Evolutionary conservation across 2,113 vertebrate genomes (phyloP).

Genomic region (Edolisoma coerulescens): DNA sequence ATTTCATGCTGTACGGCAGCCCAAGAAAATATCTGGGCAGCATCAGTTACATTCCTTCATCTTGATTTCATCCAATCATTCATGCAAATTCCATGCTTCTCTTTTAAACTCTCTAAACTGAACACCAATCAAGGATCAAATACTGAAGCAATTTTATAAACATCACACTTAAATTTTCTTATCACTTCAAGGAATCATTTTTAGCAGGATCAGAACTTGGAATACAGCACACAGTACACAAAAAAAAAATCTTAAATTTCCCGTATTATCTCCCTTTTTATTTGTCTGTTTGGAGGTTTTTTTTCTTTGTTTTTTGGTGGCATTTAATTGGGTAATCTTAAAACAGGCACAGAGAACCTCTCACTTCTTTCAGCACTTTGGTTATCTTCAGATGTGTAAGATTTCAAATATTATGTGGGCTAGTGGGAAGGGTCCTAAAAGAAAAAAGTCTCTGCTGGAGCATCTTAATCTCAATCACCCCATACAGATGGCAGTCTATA

Average conservation of each 20-base stretch:
- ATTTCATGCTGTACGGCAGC: neutral
- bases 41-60: neutral
- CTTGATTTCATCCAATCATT: neutral
- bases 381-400: neutral
- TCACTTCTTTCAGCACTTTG: neutral
- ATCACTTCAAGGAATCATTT: neutral
- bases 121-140: neutral
- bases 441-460: neutral
- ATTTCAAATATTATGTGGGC: neutral
- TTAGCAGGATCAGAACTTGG: neutral
- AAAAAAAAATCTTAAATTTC: neutral
- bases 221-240: neutral
- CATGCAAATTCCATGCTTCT: neutral
- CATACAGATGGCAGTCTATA: neutral
- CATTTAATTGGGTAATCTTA: neutral
- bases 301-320: neutral
- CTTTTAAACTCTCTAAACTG: neutral
- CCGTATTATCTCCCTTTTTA: neutral
- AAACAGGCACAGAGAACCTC: neutral
- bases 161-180: neutral
- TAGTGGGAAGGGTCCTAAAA: neutral
- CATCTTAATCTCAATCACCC: neutral
- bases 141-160: neutral
- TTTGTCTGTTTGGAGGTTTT: accelerated
- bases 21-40: neutral